Conservation (phyloP, 2,113 vertebrate genomes). For the Eurypyga helias region DNA sequence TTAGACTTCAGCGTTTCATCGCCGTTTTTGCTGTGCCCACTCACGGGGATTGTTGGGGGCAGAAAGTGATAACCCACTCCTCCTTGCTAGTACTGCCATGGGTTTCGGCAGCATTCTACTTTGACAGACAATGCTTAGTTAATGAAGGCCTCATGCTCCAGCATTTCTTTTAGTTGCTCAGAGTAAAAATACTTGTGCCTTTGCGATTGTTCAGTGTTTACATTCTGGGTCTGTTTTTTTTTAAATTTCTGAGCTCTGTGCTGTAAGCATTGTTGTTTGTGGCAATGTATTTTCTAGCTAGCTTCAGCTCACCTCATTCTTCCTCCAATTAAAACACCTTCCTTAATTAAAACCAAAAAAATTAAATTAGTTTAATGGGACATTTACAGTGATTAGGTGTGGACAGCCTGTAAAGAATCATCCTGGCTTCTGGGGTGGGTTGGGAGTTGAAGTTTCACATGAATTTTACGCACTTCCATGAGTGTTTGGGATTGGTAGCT, state of each 20-base stretch:
- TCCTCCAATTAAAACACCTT: background rate
- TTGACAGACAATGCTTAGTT: background rate
- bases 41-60: background rate
- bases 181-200: slow-evolving; percentile 36
- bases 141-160: slow-evolving; percentile 6
- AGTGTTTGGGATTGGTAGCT: background rate
- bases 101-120: background rate
- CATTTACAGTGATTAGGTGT: background rate
- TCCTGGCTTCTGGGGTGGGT: background rate
- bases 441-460: slow-evolving; percentile 8
- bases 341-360: background rate
- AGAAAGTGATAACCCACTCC: background rate
- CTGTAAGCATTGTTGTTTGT: background rate
- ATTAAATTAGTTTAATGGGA: background rate
- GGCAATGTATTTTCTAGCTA: background rate
- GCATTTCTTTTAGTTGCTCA: background rate
- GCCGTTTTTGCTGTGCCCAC: background rate
- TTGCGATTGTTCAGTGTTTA: slow-evolving; percentile 17
- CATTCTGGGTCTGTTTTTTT: background rate
- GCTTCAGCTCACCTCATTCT: background rate
- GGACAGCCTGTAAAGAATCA: background rate
- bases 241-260: background rate
- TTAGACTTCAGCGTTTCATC: background rate
- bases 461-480: background rate
- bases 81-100: background rate